Evolutionary conservation across 2,797 vertebrate genomes (phyloP).

Genomic region (Calcarius lapponicus): DNA sequence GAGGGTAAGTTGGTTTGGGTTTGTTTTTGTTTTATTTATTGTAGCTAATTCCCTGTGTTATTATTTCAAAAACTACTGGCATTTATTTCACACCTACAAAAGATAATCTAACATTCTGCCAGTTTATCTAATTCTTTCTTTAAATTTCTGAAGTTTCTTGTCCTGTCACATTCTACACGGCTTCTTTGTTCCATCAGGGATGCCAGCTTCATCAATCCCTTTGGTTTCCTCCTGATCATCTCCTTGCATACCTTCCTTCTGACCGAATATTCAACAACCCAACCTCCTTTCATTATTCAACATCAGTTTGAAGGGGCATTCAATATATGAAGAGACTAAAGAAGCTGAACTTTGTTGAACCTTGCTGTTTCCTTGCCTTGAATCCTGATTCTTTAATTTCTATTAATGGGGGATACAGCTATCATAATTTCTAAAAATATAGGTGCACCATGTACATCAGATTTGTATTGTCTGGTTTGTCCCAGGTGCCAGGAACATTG

Average conservation of each 20-base stretch:
- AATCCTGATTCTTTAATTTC: background rate
- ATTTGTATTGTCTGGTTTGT: background rate
- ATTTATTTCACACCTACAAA: background rate
- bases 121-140: background rate
- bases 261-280: background rate
- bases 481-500: background rate
- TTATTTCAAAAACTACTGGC: background rate
- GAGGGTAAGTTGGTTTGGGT: rapidly evolving
- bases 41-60: background rate
- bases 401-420: background rate
- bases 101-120: background rate
- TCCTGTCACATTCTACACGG: background rate
- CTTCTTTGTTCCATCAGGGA: background rate
- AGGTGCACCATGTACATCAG: background rate
- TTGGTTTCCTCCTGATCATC: background rate
- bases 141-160: background rate
- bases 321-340: background rate
- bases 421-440: background rate
- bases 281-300: background rate
- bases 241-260: background rate
- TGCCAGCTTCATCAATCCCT: background rate
- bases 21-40: background rate
- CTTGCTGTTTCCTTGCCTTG: background rate
- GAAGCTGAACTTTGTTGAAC: background rate
- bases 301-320: background rate